Evolutionary conservation across 2,797 vertebrate genomes (phyloP), one percentile per base, ranked within the genome.

Genomic region (Lophius americanus): DNA sequence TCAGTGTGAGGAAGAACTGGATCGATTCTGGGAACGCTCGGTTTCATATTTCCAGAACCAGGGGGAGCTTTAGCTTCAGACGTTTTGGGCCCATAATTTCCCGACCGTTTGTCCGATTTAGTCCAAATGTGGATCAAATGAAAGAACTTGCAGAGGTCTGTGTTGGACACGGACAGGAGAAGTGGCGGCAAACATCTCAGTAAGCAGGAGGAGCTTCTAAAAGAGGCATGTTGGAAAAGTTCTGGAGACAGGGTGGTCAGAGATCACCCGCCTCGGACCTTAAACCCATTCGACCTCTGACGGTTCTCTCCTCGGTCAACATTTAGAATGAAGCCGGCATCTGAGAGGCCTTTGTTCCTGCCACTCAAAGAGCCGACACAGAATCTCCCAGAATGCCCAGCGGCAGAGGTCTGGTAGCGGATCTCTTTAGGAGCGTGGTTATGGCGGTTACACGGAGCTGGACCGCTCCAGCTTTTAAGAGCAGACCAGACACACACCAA

Each of bases 271-370:
- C 14, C 46, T 47, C 12, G 44, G 54, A 33, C 32, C 6, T 52
- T 32, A 9, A 23, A 46, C 51, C 51, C 32, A 6, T 51, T 60
- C 23, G 23, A 23, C 23, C 23, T 23, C 23, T 56, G 57, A 57
- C 62, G 51, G 13, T 4, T 41, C 23, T 51, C 10, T 32, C 41
- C 46, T 53, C 60, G 51, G 75, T 49, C 50, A 47, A 35, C 44
- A 35, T 35, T 54, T 13, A 48, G 23, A 49, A 33, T 33, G 48
- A 37, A 14, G 46, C 23, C 7, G 12, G 2, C 11, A 4, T 60
- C 50, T 53, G 42, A 64, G 36, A 42, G 12, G 1, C 3, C 3
- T 33, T 23, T 12, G 32, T 35, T 36, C 32, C 5, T 0, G 23
- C 8, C 44, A 3, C 33, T 53, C 14, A 53, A 10, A 49, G 23